phyloP scores from a whole-genome alignment of 2,888 invertebrate genomes.

The Drosophila borealis region DNA sequence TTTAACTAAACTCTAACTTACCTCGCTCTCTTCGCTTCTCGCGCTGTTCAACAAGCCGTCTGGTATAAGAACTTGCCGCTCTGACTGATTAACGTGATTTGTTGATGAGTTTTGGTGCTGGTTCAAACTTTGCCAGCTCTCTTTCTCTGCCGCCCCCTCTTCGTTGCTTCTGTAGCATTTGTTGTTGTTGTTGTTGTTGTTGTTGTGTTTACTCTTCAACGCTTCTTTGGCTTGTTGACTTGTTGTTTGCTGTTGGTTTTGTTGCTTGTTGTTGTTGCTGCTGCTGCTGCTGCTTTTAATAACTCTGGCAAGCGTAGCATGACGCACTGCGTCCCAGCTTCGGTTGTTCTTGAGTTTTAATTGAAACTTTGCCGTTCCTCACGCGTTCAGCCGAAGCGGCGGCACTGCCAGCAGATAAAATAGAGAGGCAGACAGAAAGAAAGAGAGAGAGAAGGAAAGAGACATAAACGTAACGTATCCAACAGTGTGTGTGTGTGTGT shows the following conservation, averaged over 20 bases:
- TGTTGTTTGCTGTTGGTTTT: conserved; percentile 47
- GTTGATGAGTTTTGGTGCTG: conserved; percentile 61
- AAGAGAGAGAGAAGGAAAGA: background rate
- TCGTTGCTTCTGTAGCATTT: background rate
- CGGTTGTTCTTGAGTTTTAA: conserved; percentile 60
- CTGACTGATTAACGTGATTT: conserved; percentile 69
- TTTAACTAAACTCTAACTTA: conserved; percentile 38
- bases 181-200: conserved; percentile 19
- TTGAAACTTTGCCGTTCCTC: conserved; percentile 71
- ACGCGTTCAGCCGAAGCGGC: conserved; percentile 58
- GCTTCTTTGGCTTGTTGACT: conserved; percentile 66
- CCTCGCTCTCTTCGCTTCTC: background rate
- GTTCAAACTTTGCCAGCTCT: conserved; percentile 41
- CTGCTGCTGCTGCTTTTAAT: conserved; percentile 55
- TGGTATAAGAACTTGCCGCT: conserved; percentile 45
- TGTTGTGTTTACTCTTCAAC: conserved; percentile 62
- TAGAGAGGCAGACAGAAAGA: background rate
- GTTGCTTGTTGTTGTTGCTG: conserved; percentile 23
- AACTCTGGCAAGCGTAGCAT: conserved; percentile 64
- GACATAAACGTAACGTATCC: background rate
- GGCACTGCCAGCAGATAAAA: conserved; percentile 28
- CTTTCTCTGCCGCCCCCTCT: background rate
- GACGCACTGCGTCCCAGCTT: conserved; percentile 53
- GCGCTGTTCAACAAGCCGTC: background rate
- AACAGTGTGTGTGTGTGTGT: background rate